Percentiles rank a stretch among this genome's conserved stretches.
phyloP scores from a whole-genome alignment of 2,113 vertebrate species.

The Neopipo cinnamomea region DNA sequence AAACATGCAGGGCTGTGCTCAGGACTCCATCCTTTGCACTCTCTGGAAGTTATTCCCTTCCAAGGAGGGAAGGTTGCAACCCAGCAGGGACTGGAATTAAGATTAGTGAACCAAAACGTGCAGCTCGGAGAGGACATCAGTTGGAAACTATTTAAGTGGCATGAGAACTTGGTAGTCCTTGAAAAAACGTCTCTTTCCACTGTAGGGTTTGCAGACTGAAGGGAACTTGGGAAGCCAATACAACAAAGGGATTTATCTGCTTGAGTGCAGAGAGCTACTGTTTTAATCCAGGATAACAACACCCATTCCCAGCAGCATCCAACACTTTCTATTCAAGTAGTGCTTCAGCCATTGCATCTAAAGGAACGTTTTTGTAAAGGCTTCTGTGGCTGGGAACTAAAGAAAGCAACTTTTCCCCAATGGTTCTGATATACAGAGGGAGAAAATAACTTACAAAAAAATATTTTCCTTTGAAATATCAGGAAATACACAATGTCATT shows the following conservation, averaged over 20 bases:
- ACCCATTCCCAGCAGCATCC: neutral
- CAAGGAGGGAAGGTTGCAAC: slow-evolving; percentile 22
- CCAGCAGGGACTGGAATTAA: slow-evolving; percentile 26
- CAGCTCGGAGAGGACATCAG: slow-evolving; percentile 57
- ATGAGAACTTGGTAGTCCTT: neutral
- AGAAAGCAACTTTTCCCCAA: neutral
- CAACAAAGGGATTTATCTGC: neutral
- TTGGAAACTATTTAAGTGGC: slow-evolving; percentile 10
- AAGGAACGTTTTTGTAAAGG: slow-evolving; percentile 23
- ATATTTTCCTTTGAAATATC: neutral
- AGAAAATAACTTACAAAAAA: slow-evolving; percentile 11
- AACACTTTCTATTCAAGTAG: neutral
- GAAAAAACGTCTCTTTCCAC: neutral
- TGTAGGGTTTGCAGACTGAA: neutral
- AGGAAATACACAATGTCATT: neutral
- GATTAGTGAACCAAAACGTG: slow-evolving; percentile 64
- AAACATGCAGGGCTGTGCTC: neutral
- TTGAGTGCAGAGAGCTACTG: neutral
- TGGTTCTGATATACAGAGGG: neutral
- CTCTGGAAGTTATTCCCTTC: slow-evolving; percentile 14
- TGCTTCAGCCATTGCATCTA: neutral
- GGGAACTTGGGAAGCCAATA: neutral
- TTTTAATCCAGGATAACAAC: neutral
- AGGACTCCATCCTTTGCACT: neutral
- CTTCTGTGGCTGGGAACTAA: slow-evolving; percentile 17